Conservation (phyloP, 2,888 invertebrate species). For the Polydrusus pterygomalis region DNA sequence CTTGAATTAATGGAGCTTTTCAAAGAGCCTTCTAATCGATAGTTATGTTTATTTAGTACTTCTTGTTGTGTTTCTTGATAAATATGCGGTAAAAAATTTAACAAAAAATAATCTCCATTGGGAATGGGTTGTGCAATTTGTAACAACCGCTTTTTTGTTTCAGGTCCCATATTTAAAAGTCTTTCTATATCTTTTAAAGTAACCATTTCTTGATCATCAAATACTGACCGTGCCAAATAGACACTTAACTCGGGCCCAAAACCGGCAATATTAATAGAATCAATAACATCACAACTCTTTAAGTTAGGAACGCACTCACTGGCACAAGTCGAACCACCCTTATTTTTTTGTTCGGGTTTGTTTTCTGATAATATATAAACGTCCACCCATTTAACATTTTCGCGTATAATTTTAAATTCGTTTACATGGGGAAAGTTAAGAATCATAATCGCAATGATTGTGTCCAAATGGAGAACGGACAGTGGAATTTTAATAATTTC, state of each 20-base stretch:
- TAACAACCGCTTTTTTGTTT: not conserved
- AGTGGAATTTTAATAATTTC: conserved; percentile 6
- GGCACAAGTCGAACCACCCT: not conserved
- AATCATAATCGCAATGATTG: conserved; percentile 22
- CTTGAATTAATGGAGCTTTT: conserved; percentile 12
- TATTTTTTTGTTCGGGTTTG: too few species aligned
- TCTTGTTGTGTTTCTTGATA: conserved; percentile 13
- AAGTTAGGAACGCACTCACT: not conserved
- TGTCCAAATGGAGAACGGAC: conserved; percentile 19
- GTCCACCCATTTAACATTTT: conserved; percentile 28
- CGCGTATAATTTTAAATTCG: not conserved
- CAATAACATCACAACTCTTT: too few species aligned
- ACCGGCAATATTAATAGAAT: not conserved
- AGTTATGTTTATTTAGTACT: conserved; percentile 11
- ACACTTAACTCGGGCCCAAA: conserved; percentile 18
- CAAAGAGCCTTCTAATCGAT: not conserved
- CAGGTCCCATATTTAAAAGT: conserved; percentile 5
- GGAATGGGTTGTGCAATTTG: conserved; percentile 6
- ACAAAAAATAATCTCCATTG: conserved; percentile 5
- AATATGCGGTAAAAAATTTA: not conserved
- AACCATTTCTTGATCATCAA: conserved; percentile 13
- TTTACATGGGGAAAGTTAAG: conserved; percentile 14
- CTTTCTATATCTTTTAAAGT: not conserved
- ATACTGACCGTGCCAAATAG: conserved; percentile 12
- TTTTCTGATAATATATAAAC: conserved; percentile 16